Evolutionary conservation across 2,888 invertebrate genomes (phyloP).

Genomic region (Petrophora chlorosata): DNA sequence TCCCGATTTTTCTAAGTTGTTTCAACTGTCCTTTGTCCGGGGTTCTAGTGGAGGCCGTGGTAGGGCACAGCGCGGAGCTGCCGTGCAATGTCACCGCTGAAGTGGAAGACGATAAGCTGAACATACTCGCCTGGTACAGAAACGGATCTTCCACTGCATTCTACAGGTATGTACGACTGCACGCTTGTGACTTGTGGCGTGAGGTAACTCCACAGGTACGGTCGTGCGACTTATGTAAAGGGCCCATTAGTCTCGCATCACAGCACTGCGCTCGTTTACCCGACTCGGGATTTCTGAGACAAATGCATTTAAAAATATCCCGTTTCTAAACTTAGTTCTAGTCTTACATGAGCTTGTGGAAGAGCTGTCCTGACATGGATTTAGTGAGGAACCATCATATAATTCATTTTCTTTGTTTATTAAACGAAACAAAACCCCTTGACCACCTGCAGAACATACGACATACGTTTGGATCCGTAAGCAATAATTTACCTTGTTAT

Average conservation of each 20-base stretch:
- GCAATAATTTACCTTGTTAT: slow-evolving; percentile 17
- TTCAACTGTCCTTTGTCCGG: background rate
- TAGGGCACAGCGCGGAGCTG: slow-evolving; percentile 65
- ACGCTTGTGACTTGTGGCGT: background rate
- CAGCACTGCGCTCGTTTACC: too few species aligned
- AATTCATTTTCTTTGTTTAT: too few species aligned
- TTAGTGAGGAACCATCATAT: too few species aligned
- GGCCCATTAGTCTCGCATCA: too few species aligned
- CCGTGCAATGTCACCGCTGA: slow-evolving; percentile 71
- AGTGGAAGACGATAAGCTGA: slow-evolving; percentile 61
- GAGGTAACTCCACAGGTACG: too few species aligned
- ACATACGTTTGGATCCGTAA: background rate
- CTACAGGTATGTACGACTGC: slow-evolving; percentile 66
- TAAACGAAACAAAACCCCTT: background rate
- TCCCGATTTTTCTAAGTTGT: background rate
- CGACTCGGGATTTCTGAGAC: too few species aligned
- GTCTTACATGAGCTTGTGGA: too few species aligned
- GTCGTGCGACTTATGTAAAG: too few species aligned
- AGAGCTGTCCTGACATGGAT: too few species aligned
- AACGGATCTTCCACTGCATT: slow-evolving; percentile 66
- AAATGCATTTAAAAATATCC: too few species aligned
- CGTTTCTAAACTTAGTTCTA: too few species aligned
- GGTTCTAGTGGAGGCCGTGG: slow-evolving; percentile 64
- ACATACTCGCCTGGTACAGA: slow-evolving; percentile 71
- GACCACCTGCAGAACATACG: background rate